Base-by-base conservation (phyloP, 2,113 vertebrate genomes). In the Rhinolophus sinicus region DNA sequence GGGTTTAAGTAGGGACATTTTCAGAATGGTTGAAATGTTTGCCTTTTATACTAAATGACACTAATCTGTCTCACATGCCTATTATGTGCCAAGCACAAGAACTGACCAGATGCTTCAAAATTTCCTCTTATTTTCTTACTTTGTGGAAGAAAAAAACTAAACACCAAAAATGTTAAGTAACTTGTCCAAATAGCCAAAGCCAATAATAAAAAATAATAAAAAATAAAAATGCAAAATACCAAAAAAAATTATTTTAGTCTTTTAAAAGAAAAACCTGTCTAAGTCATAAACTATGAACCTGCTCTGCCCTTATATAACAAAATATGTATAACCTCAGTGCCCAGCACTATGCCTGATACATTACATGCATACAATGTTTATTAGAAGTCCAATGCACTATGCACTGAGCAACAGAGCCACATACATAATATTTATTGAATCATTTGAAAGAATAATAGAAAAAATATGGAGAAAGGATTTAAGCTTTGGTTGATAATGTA, bases 261-360 rank as follows among this genome's bases (percentile, higher is more conserved):
- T 90, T n/a, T 54, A 44, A 85, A 73, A 21, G 38, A 38, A 22
- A 80, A 93, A 70, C 54, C 6, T 65, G 16, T 21, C n/a, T 80
- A 81, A 70, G 72, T 85, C 52, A 30, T 44, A 76, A 54, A 2
- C 13, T 65, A 60, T 18, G 33, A 24, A 89, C 67, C 8, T 52
- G 1, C 7, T 3, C 4, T n/a, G 3, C 19, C 6, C 18, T 4
- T 69, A 1, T n/a, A 8, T 54, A 64, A 56, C 1, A 83, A 16
- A 82, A 56, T 58, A 44, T 69, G 12, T 72, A 16, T 15, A n/a
- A 50, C 7, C 1, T 75, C 62, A 62, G 35, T 70, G 69, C 7
- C 58, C 64, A 50, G 50, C 12, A 38, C 0, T 19, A 14, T 15
- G 11, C 22, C 24, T 64, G 5, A 1, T 22, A 26, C 15, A 72